These are phyloP conservation scores for Lycaon pictus DNA, from an alignment of 2,113 vertebrate species.

Conservation along the genomic window DNA sequence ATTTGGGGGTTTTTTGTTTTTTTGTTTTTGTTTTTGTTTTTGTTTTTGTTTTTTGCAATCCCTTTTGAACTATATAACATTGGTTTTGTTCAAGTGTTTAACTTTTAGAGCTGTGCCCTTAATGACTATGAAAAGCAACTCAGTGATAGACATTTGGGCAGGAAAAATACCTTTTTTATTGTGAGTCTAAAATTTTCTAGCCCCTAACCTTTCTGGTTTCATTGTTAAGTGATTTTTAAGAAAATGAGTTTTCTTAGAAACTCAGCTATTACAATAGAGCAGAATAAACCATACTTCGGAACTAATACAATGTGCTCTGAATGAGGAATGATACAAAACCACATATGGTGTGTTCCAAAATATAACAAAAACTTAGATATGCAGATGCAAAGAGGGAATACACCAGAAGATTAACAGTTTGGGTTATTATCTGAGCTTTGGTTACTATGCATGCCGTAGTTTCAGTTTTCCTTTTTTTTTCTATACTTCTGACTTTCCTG, in stretches of 20 bases:
- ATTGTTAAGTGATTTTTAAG: constrained; percentile 1
- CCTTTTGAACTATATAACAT: constrained; percentile 24
- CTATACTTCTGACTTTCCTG: background rate
- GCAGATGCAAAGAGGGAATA: background rate
- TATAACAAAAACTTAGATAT: background rate
- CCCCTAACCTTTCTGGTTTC: background rate
- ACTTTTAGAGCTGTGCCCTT: constrained; percentile 31
- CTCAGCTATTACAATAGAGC: background rate
- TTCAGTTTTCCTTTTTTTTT: background rate
- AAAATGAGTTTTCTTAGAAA: constrained; percentile 30
- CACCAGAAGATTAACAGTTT: background rate
- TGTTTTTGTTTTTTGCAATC: constrained; percentile 10
- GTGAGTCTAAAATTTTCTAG: background rate
- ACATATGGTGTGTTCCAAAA: background rate
- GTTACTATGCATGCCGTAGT: background rate
- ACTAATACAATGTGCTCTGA: background rate
- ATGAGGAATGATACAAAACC: background rate
- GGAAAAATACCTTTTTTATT: background rate
- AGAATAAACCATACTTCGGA: background rate
- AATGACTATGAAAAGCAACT: background rate
- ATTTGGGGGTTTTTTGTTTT: background rate
- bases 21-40: background rate
- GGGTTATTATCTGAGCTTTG: background rate
- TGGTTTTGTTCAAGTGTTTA: background rate
- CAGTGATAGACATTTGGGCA: background rate